phyloP scores from a whole-genome alignment of 92 coral and sea anemone species.

The Porites lobata region DNA sequence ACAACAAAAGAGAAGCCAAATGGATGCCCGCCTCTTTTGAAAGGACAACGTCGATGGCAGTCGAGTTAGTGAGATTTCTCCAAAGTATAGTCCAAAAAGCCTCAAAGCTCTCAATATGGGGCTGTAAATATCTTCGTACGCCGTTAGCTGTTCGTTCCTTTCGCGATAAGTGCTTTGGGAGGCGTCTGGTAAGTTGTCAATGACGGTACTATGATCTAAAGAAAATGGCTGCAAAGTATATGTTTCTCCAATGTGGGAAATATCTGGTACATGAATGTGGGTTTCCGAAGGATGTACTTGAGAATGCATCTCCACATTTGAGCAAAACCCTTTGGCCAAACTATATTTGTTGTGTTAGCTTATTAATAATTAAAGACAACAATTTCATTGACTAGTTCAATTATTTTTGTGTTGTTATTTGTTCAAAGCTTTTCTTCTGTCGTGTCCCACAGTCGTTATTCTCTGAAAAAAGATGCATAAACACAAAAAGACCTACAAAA shows the following conservation, averaged over 20 bases:
- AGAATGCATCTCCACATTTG: background rate
- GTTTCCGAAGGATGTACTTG: background rate
- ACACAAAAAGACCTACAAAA: too few species aligned
- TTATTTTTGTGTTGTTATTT: too few species aligned
- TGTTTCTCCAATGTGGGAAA: too few species aligned
- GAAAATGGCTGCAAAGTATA: background rate
- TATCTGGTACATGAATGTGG: background rate
- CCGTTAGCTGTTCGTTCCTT: background rate
- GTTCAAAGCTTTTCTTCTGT: too few species aligned
- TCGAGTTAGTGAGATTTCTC: conserved; percentile 1
- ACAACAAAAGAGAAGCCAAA: conserved; percentile 1
- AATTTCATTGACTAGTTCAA: too few species aligned
- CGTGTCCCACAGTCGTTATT: too few species aligned
- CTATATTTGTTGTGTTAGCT: too few species aligned
- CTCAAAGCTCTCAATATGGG: conserved; percentile 17
- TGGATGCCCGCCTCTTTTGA: background rate
- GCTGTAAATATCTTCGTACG: conserved; percentile 10
- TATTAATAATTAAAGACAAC: too few species aligned
- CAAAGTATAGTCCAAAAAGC: conserved; percentile 13
- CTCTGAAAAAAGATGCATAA: too few species aligned
- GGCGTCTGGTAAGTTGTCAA: background rate
- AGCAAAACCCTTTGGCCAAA: too few species aligned
- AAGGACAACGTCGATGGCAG: background rate
- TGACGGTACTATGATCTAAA: background rate
- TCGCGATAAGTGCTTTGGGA: background rate